Evolutionary conservation across 2,797 vertebrate genomes (phyloP), one percentile per base, ranked within the genome.

Genomic region (Macropodus opercularis): DNA sequence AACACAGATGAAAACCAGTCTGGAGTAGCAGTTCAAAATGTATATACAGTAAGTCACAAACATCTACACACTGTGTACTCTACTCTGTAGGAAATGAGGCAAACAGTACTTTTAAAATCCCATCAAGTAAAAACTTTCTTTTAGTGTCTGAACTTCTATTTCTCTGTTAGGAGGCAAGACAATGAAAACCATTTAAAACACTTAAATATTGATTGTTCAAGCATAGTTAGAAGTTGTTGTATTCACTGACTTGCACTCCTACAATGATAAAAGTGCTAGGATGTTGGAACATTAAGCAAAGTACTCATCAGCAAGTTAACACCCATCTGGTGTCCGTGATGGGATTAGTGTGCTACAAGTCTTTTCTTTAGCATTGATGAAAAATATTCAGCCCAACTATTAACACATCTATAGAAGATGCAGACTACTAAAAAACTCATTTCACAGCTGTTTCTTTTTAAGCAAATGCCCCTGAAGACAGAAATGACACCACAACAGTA

Each of bases 131-230:
- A 56, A 5, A 51, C 58, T 63, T 77, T 59, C 52, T 38, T 69
- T 84, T 85, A 87, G 79, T 84, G 79, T 85, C 56, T 53, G 19
- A 78, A 57, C 63, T 69, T 86, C 69, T 57, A 48, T 79, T 81
- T 84, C 40, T 51, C 13, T 52, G 36, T 3, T 53, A 56, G 51
- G 60, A 69, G 55, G 63, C 60, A 70, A 71, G 55, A 19, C 39
- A 67, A 31, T 31, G 29, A 31, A 71, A 75, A 59, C 39, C 53
- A 70, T 54, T 38, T 12, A 42, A 55, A 77, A 76, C 54, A 78
- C 48, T 67, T 68, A 12, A 58, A 62, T 34, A 75, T 63, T 83
- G 87, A 91, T 90, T 90, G 84, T 90, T 90, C 69, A 78, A 89
- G 83, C 77, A 9, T 62, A n/a, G n/a, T n/a, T n/a, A 68, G 72